phyloP scores from a whole-genome alignment of 1,140 invertebrate genomes.

The Drosophila rufa region DNA sequence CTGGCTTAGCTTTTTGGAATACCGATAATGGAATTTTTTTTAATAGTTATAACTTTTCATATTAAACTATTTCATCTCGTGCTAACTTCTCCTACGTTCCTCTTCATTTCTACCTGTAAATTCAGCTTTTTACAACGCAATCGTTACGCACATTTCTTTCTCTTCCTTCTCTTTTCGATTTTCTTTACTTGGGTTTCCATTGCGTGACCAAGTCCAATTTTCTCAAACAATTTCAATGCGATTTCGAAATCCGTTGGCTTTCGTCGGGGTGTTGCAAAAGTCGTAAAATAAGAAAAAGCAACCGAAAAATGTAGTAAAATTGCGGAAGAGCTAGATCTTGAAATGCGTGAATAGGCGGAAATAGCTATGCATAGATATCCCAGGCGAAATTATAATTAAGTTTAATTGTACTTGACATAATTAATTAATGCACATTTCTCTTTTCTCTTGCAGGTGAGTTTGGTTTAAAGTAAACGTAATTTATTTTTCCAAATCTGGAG shows the following conservation, averaged over 20 bases:
- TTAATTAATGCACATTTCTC: slow-evolving; percentile 30
- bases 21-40: background rate
- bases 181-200: slow-evolving; percentile 41
- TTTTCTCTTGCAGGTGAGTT: slow-evolving; percentile 48
- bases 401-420: slow-evolving; percentile 1
- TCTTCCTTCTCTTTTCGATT: slow-evolving; percentile 31
- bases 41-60: background rate
- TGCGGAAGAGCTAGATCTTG: slow-evolving; percentile 27
- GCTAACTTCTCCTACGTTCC: background rate
- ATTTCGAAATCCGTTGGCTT: slow-evolving; percentile 60
- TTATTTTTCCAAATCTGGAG: background rate
- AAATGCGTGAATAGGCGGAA: slow-evolving; percentile 34
- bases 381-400: slow-evolving; percentile 16
- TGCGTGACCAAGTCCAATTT: slow-evolving; percentile 71
- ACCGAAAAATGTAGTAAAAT: slow-evolving; percentile 28
- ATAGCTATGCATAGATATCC: slow-evolving; percentile 32
- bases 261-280: slow-evolving; percentile 64
- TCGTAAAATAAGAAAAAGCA: slow-evolving; percentile 44
- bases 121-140: background rate
- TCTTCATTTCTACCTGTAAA: background rate
- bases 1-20: background rate
- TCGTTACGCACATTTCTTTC: slow-evolving; percentile 64
- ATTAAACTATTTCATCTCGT: background rate
- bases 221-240: slow-evolving; percentile 48
- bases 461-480: background rate